phyloP scores from a whole-genome alignment of 2,113 vertebrate genomes.

The Brachyhypopomus occidentalis region DNA sequence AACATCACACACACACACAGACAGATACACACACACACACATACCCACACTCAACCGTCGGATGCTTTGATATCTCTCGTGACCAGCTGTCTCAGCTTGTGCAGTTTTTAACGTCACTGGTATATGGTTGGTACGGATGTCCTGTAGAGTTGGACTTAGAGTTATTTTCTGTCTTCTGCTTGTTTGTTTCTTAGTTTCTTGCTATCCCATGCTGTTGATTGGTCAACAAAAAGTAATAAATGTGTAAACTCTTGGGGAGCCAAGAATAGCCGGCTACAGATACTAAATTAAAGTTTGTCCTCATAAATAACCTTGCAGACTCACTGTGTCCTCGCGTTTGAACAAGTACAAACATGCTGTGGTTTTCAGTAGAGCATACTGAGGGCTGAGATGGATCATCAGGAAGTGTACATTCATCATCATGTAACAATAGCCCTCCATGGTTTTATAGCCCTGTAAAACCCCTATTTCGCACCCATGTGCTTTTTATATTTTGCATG shows the following conservation, averaged over 20 bases:
- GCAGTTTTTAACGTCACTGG: neutral
- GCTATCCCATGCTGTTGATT: constrained; percentile 34
- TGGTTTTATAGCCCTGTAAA: constrained; percentile 68
- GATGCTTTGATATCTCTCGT: constrained; percentile 28
- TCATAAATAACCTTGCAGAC: constrained; percentile 31
- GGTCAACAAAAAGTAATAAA: constrained; percentile 35
- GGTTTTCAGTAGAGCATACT: constrained; percentile 56
- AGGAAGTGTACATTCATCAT: constrained; percentile 41
- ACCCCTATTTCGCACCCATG: constrained; percentile 60
- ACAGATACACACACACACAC: neutral
- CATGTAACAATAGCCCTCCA: constrained; percentile 54
- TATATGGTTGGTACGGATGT: constrained; percentile 20
- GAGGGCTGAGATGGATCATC: constrained; percentile 54
- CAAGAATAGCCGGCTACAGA: constrained; percentile 49
- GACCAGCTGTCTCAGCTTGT: neutral
- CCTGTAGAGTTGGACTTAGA: neutral
- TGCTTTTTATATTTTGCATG: constrained; percentile 31
- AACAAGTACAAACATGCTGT: constrained; percentile 46
- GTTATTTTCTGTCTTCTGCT: constrained; percentile 29
- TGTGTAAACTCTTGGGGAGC: constrained; percentile 32
- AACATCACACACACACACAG: constrained; percentile 26
- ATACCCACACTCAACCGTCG: constrained; percentile 11
- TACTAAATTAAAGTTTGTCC: constrained; percentile 53
- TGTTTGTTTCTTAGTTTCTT: constrained; percentile 28
- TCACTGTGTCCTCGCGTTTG: constrained; percentile 39